Conservation (phyloP, 2,888 invertebrate species). For the Ochropleura plecta region DNA sequence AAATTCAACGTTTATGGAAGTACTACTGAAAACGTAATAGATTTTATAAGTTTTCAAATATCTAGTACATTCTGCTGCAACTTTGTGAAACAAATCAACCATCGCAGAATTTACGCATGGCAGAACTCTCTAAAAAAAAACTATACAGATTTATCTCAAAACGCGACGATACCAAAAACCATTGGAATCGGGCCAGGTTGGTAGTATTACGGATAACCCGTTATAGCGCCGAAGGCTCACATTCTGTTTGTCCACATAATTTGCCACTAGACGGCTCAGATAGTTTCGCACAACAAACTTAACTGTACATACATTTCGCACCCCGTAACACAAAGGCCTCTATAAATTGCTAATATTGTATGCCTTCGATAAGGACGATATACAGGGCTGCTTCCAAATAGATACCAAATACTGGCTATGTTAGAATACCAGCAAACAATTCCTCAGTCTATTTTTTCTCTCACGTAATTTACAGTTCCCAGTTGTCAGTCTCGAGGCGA, state of each 20-base stretch:
- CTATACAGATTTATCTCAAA: constrained; percentile 55
- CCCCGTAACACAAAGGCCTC: constrained; percentile 44
- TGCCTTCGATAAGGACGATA: constrained; percentile 21
- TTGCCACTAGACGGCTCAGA: constrained; percentile 69
- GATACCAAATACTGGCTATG: not conserved
- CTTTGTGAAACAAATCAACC: constrained; percentile 30
- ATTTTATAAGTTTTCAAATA: constrained; percentile 20
- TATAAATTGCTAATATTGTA: constrained; percentile 34
- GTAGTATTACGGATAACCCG: constrained; percentile 53
- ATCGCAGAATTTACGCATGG: constrained; percentile 30
- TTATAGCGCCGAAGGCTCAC: constrained; percentile 63
- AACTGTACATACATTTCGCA: constrained; percentile 66
- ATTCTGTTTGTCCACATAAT: constrained; percentile 72
- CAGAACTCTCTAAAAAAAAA: constrained; percentile 35
- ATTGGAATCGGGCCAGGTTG: constrained; percentile 57
- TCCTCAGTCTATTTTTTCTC: constrained; percentile 15
- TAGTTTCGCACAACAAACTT: constrained; percentile 68
- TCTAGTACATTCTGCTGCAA: not conserved
- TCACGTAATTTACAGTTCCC: constrained; percentile 14
- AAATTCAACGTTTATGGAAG: constrained; percentile 37
- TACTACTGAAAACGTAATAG: constrained; percentile 30
- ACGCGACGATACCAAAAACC: constrained; percentile 39
- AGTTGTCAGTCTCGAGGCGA: constrained; percentile 44
- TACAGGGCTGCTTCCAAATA: constrained; percentile 41
- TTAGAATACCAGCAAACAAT: constrained; percentile 45